These are phyloP conservation scores for Ophion obscuratus DNA, from an alignment of 2,888 invertebrate species.

Conservation along the genomic window DNA sequence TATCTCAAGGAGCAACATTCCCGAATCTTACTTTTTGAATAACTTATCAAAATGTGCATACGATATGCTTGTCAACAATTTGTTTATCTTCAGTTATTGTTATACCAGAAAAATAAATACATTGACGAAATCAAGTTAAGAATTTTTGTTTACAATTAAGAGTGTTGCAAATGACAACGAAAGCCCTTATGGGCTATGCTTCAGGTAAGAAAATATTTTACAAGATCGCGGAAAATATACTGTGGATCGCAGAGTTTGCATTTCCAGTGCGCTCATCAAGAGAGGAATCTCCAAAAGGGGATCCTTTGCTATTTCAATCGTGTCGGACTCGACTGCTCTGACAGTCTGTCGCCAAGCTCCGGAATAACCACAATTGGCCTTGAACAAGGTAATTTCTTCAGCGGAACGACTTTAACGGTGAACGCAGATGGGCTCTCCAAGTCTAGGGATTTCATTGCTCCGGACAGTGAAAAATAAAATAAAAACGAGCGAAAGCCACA, in stretches of 20 bases:
- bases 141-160: too few relatives aligned
- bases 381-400: background rate
- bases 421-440: background rate
- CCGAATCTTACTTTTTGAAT: too few relatives aligned
- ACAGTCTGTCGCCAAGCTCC: background rate
- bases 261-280: background rate
- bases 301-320: background rate
- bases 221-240: background rate
- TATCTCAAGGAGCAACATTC: too few relatives aligned
- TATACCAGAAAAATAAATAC: too few relatives aligned
- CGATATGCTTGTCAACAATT: too few relatives aligned
- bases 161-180: too few relatives aligned
- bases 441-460: background rate
- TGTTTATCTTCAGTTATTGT: too few relatives aligned
- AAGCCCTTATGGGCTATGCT: too few relatives aligned
- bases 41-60: too few relatives aligned
- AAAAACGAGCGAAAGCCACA: conserved; percentile 3
- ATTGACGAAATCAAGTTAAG: too few relatives aligned
- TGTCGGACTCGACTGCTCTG: background rate
- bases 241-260: background rate
- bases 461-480: background rate
- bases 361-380: conserved; percentile 15
- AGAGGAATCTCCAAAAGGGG: background rate
- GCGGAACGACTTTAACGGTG: background rate
- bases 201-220: background rate